Evolutionary conservation across 1,140 invertebrate genomes (phyloP).

Genomic region (Papilio glaucus): DNA sequence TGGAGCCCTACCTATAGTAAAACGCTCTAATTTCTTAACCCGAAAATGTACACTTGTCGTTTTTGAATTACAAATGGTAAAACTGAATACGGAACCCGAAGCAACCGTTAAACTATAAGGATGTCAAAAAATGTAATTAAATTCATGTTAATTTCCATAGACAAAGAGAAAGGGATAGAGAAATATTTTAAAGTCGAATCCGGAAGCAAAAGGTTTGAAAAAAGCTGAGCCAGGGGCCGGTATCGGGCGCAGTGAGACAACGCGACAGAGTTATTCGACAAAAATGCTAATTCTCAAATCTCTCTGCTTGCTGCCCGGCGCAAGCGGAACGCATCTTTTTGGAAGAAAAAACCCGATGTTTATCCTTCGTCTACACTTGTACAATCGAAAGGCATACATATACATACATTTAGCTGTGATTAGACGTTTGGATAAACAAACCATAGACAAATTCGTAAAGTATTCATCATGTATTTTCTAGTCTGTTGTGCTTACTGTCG

Average conservation of each 20-base stretch:
- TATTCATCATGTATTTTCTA: too few relatives aligned
- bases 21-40: too few relatives aligned
- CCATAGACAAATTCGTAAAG: background rate
- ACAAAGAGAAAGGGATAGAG: constrained; percentile 62
- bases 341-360: constrained; percentile 52
- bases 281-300: constrained; percentile 83
- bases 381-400: background rate
- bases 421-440: background rate
- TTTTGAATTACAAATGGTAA: too few relatives aligned
- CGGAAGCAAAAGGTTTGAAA: constrained; percentile 69
- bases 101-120: background rate
- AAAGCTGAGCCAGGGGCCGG: constrained; percentile 61
- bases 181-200: constrained; percentile 78
- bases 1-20: too few relatives aligned
- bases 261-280: constrained; percentile 80
- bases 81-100: too few relatives aligned
- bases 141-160: constrained; percentile 36
- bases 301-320: constrained; percentile 60
- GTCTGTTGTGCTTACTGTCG: too few relatives aligned
- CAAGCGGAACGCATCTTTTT: constrained; percentile 63
- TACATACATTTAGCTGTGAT: background rate
- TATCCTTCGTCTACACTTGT: constrained; percentile 43
- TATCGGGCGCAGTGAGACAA: constrained; percentile 77
- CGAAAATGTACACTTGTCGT: too few relatives aligned
- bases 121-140: constrained; percentile 25